Evolutionary conservation across 2,797 vertebrate species (phyloP), one percentile per base, ranked within the genome.

Genomic region (Pangasius mekongensis): DNA sequence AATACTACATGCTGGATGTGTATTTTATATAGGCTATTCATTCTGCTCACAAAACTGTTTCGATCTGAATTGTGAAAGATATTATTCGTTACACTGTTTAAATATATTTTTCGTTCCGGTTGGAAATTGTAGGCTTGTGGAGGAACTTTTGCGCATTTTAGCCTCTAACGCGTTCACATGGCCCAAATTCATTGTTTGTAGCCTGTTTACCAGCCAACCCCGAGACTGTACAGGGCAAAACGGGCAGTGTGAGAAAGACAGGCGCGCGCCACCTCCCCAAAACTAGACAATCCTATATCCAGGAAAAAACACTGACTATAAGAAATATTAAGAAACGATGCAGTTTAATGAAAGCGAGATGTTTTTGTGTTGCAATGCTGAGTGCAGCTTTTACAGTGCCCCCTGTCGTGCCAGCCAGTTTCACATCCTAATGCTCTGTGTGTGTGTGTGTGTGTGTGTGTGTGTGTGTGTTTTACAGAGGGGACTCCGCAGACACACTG

Each of bases 341-440:
- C 39, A 39, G 27, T 24, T 0, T 27, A 64, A 52, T 76, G 30
- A 76, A 60, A 76, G 22, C n/a, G 60, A 49, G 56, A 33, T 52
- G 62, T 85, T 58, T 36, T 60, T 58, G 66, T 36, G 56, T 36
- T 39, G 39, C 71, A 62, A 10, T 11, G 66, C n/a, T 49, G 74
- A 58, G 52, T 54, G 58, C 43, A 83, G 85, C 24, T 76, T 67
- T 47, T 43, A 86, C 78, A 86, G 47, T 86, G 88, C 88, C 88
- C 78, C 58, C 69, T 86, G 69, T 85, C 66, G 88, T 67, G 84
- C 56, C 43, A 43, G 18, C 49, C 71, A 49, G 49, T 56, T n/a
- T 39, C 13, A 76, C 2, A 47, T 62, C 84, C 49, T 22, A 73
- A 30, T 18, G 47, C n/a, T 20, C 2, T 80, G 52, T 30, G 0